Percentiles rank a stretch among this genome's conserved stretches.
Evolutionary conservation across 2,888 invertebrate species (phyloP).

Genomic region (Chrysomela aeneicollis): DNA sequence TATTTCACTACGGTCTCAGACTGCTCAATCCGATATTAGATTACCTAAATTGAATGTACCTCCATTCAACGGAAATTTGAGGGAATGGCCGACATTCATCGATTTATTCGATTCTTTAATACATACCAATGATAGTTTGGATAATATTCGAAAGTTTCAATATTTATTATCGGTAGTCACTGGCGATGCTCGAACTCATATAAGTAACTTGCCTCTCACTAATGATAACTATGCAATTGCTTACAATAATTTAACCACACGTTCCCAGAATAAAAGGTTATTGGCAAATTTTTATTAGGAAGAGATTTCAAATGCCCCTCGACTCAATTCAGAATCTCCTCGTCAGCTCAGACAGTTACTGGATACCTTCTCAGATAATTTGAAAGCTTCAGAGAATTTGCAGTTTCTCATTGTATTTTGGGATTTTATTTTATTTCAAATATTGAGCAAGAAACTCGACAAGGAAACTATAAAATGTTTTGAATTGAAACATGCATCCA

Average conservation of each 20-base stretch:
- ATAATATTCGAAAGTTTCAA: background rate
- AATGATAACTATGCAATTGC: background rate
- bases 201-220: background rate
- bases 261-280: background rate
- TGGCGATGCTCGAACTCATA: too few species aligned
- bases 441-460: background rate
- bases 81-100: too few species aligned
- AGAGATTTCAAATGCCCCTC: background rate
- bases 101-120: too few species aligned
- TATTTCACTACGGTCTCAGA: too few species aligned
- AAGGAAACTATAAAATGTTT: background rate
- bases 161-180: background rate
- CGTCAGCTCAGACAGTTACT: background rate
- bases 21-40: too few species aligned
- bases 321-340: background rate
- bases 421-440: too few species aligned
- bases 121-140: too few species aligned
- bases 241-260: background rate
- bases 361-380: background rate
- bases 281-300: background rate
- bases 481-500: background rate
- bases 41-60: too few species aligned
- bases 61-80: too few species aligned
- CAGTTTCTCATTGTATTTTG: background rate
- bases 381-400: background rate